Evolutionary conservation across 2,113 vertebrate species (phyloP), one percentile per base, ranked within the genome.

Genomic region (Laticauda colubrina): DNA sequence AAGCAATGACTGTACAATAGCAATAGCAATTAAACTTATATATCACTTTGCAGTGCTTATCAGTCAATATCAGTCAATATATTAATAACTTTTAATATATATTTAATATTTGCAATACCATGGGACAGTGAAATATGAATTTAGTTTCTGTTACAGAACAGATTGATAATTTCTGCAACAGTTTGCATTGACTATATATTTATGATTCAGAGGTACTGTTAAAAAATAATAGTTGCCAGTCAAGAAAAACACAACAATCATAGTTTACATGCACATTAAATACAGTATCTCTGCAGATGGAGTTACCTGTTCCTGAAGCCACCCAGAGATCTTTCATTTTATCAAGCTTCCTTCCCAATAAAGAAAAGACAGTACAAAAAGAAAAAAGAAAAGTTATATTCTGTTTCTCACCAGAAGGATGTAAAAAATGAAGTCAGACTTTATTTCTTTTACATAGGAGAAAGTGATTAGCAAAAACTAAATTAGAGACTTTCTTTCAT

Each of bases 141-240:
- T 87, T 54, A 90, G 4, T 91, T 91, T 96, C 43, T 91, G 24
- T 92, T 92, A 89, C 20, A 94, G 95, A 95, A 86, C 45, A 45
- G 10, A 24, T 48, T 24, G 18, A 48, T 86, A 23, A 86, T 51
- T 48, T 54, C 1, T 4, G 7, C 29, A 55, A 51, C 5, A 15
- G 20, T 88, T 88, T 88, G 3, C 51, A 34, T 55, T n/a, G 51
- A 54, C 26, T 88, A 8, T 88, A 3, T 18, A 15, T 88, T 87
- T 54, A 21, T 20, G 14, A 34, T 88, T 15, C 26, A 53, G 24
- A 54, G 15, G 1, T 54, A 18, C 18, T 88, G 15, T 88, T 34
- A 29, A n/a, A 54, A 55, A n/a, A 88, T 55, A 88, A 88, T 55
- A 55, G 10, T 48, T 20, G 29, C 86, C 29, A 87, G 4, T 53